Evolutionary conservation across 2,888 invertebrate genomes (phyloP).

Genomic region (Leptura quadrifasciata): DNA sequence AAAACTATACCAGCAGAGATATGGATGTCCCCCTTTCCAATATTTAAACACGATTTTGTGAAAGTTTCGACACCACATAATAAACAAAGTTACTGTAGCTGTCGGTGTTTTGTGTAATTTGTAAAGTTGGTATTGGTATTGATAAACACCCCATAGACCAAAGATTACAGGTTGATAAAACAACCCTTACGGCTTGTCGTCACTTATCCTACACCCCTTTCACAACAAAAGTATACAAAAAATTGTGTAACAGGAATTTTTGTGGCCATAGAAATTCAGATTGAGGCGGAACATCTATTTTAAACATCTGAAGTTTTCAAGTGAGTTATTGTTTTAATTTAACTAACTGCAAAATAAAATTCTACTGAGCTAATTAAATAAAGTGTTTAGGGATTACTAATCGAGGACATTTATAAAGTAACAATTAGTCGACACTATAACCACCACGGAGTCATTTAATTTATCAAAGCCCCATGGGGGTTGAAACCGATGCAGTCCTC

Average conservation of each 20-base stretch:
- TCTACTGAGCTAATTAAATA: slow-evolving; percentile 29
- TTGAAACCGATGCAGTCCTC: slow-evolving; percentile 68
- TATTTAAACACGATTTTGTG: background rate
- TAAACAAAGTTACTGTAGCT: background rate
- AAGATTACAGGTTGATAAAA: too few species aligned
- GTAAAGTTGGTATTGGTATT: background rate
- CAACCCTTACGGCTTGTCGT: background rate
- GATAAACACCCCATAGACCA: background rate
- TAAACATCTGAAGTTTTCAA: background rate
- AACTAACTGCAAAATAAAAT: background rate
- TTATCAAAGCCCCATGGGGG: slow-evolving; percentile 68
- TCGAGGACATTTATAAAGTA: slow-evolving; percentile 12
- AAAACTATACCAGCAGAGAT: background rate
- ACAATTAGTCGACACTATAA: slow-evolving; percentile 12
- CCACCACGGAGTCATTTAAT: slow-evolving; percentile 59
- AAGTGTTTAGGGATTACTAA: slow-evolving; percentile 24
- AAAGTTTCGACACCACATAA: background rate
- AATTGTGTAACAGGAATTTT: slow-evolving; percentile 9
- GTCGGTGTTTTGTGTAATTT: background rate
- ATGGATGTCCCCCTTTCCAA: background rate
- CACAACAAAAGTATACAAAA: slow-evolving; percentile 20
- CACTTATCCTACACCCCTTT: slow-evolving; percentile 17
- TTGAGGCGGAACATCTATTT: background rate
- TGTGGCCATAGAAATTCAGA: background rate
- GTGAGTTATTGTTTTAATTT: background rate